Percentiles rank a stretch among this genome's conserved stretches.
These are phyloP conservation scores for Hippoglossus hippoglossus DNA, from an alignment of 2,797 vertebrate species.

Conservation along the genomic window DNA sequence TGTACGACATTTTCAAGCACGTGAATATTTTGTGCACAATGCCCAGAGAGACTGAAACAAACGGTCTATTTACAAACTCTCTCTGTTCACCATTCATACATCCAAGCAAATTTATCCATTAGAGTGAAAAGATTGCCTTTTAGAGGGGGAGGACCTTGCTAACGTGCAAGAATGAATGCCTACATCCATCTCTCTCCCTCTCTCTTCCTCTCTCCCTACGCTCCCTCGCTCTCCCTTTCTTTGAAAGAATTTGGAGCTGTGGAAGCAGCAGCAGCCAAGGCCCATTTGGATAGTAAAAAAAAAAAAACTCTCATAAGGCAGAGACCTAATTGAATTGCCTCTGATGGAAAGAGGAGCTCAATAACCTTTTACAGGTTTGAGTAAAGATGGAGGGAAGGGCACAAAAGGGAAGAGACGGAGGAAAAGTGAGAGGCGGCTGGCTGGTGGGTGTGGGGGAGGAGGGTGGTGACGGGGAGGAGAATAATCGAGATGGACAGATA, in stretches of 20 bases:
- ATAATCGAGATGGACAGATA: slow-evolving; percentile 77
- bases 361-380: slow-evolving; percentile 74
- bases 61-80: slow-evolving; percentile 47
- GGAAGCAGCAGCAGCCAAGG: slow-evolving; percentile 51
- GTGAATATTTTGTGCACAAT: slow-evolving; percentile 13
- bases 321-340: slow-evolving; percentile 78
- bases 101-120: slow-evolving; percentile 62
- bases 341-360: slow-evolving; percentile 69
- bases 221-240: slow-evolving; percentile 11
- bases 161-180: slow-evolving; percentile 54
- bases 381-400: slow-evolving; percentile 69
- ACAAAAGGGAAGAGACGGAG: slow-evolving; percentile 42
- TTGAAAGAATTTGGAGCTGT: slow-evolving; percentile 54
- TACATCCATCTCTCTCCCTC: slow-evolving; percentile 22
- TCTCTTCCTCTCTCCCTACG: neutral
- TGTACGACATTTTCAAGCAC: slow-evolving; percentile 26
- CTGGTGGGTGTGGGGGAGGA: neutral
- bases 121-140: slow-evolving; percentile 65
- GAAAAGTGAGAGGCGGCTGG: slow-evolving; percentile 48
- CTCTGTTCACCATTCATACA: slow-evolving; percentile 47
- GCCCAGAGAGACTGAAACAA: slow-evolving; percentile 28
- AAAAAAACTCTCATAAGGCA: slow-evolving; percentile 59
- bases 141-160: slow-evolving; percentile 64
- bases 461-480: slow-evolving; percentile 55
- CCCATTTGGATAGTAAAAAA: slow-evolving; percentile 68